A percentile compares a stretch with the other conserved stretches of the same genome.
These are phyloP conservation scores for Phymastichus coffea DNA, from an alignment of 1,140 invertebrate species.

Conservation along the genomic window DNA sequence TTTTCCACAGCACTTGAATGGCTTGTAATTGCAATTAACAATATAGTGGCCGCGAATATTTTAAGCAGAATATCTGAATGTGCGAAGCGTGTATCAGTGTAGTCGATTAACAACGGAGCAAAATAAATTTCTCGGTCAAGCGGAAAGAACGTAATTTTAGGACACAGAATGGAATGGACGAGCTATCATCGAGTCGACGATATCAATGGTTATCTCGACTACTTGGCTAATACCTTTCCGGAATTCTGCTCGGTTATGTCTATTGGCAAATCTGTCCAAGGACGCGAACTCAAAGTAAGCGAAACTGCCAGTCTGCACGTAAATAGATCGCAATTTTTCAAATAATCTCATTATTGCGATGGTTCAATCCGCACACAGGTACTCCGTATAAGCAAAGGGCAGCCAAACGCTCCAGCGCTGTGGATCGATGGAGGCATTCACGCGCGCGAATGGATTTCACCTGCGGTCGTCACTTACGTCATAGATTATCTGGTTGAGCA, in stretches of 20 bases:
- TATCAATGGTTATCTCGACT: slow-evolving; percentile 73
- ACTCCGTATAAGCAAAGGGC: slow-evolving; percentile 63
- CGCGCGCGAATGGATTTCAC: slow-evolving; percentile 79
- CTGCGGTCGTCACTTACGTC: slow-evolving; percentile 66
- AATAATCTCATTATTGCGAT: no score
- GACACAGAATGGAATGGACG: slow-evolving; percentile 78
- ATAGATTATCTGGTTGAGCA: slow-evolving; percentile 76
- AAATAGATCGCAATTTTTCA: no score
- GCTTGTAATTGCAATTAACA: neutral
- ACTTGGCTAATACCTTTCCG: slow-evolving; percentile 74
- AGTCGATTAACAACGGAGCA: neutral
- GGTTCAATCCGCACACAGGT: no score
- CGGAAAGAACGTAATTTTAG: slow-evolving; percentile 42
- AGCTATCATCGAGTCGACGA: slow-evolving; percentile 74
- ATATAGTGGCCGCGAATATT: neutral
- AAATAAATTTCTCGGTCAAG: slow-evolving; percentile 9
- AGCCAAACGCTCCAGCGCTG: slow-evolving; percentile 47
- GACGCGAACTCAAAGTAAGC: slow-evolving; percentile 68
- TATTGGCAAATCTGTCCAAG: slow-evolving; percentile 77
- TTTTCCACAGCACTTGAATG: neutral
- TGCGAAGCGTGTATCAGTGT: slow-evolving; percentile 12
- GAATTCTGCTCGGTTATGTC: slow-evolving; percentile 68
- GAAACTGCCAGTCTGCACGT: no score
- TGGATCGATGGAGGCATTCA: slow-evolving; percentile 72
- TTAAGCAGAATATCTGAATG: neutral